Base-by-base conservation (phyloP, 2,888 invertebrate genomes). In the Temnothorax ravouxi region DNA sequence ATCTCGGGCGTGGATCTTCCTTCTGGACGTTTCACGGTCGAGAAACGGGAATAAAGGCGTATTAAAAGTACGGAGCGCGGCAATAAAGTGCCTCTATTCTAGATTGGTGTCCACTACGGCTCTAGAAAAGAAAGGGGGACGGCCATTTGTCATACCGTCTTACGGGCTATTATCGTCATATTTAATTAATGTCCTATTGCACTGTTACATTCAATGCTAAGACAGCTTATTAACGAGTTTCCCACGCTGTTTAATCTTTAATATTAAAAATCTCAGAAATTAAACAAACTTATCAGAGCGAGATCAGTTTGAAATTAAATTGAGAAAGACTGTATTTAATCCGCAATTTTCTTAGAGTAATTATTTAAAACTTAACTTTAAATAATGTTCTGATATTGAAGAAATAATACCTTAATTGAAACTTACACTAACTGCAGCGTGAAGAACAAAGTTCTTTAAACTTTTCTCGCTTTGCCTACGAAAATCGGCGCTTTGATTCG, bases 1-100 rank as follows among this genome's bases (percentile, higher is more conserved):
- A 87, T 83, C 86, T 86, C 84, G 76, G 84, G 81, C 76, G 74
- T 62, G 87, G 83, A 85, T 83, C 89, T 88, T 88, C 77, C 86
- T 81, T 75, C 74, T 62, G 69, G 85, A 86, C 84, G 50, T 85
- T 89, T 86, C 84, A 84, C 89, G 85, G 79, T 83, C 85, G 87
- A 62, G 74, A 77, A 79, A 84, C 83, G 76, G 66, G 87, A 85
- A 79, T 84, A 79, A 87, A 84, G 69, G 83, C 47, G 75, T 79
- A 85, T 84, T 77, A 87, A 83, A 83, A 75, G 84, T 76, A 75
- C 88, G 66, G 66, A 62, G 81, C 71, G 47, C 66, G 41, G 54
- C 86, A 76, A 91, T 86, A 83, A 87, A 87, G 76, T 80, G 84
- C 82, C 91, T 87, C 81, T 84, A 83, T 85, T 84, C 56, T 21